These are phyloP conservation scores for Chloropsis cyanopogon DNA, from an alignment of 2,113 vertebrate genomes.

Conservation along the genomic window DNA sequence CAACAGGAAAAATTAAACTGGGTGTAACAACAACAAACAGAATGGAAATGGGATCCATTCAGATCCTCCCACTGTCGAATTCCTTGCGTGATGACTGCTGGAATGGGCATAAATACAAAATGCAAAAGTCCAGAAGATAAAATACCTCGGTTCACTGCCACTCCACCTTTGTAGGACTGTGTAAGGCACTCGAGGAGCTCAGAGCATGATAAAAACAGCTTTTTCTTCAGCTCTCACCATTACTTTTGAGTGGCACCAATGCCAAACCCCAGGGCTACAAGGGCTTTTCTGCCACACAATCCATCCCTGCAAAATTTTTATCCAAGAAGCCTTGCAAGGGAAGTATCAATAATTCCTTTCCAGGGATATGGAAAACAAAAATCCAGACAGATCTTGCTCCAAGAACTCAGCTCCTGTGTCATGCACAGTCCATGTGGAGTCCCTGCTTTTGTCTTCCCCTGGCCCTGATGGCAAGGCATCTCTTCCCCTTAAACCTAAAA, in stretches of 20 bases:
- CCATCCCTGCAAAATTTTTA: neutral
- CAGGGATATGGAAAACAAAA: neutral
- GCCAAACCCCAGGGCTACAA: neutral
- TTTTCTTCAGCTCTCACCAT: neutral
- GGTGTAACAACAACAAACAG: neutral
- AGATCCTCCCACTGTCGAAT: neutral
- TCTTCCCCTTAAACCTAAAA: neutral
- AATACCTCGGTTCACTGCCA: neutral
- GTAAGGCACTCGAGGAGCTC: neutral
- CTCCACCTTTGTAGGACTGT: too few relatives aligned
- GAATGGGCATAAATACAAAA: neutral
- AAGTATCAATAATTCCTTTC: neutral
- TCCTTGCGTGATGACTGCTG: neutral
- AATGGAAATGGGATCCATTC: neutral
- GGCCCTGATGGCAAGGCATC: neutral
- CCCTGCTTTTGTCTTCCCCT: neutral
- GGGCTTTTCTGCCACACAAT: neutral
- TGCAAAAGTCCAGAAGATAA: neutral
- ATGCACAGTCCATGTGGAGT: neutral
- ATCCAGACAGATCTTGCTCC: neutral
- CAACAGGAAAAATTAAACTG: neutral
- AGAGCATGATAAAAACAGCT: neutral
- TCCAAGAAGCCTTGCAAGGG: neutral
- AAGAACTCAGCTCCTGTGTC: neutral
- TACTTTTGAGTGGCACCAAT: neutral